Evolutionary conservation across 2,113 vertebrate genomes (phyloP), one percentile per base, ranked within the genome.

Genomic region (Leptobrachium leishanense): DNA sequence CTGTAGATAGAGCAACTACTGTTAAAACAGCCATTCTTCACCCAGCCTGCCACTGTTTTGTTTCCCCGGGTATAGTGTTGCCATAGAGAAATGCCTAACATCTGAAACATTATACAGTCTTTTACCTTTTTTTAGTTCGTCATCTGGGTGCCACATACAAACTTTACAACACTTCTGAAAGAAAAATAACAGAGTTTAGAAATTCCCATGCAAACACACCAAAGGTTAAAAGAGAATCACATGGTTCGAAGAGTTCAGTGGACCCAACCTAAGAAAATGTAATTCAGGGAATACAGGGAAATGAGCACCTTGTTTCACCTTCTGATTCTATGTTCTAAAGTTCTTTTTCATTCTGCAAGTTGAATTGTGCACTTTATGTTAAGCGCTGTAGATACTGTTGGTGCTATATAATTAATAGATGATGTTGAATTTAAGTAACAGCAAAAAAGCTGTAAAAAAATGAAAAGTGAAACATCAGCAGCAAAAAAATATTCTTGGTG

Each of bases 1-100:
- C 91, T 91, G 46, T 76, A 86, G 85, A 89, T 89, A 85, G 89
- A 92, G 85, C 86, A 85, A 92, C 86, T 89, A 92, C 88, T 91
- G 90, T 91, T 89, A 88, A 77, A 88, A 86, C 84, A 84, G 87
- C 87, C 81, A 88, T 89, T 92, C 88, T 87, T 93, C 86, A 82
- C 84, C 88, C 87, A 89, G 89, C 86, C 90, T 89, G 84, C 87
- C 88, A 86, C 83, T 88, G 86, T 89, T 83, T 89, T 87, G 87
- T 88, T 90, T 88, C 86, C 86, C 86, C 84, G 81, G 74, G 78
- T 1, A 1, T 85, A 86, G 86, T 77, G 85, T 43, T 83, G 84
- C 82, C 82, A 85, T 81, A 82, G 80, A 88, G 89, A 88, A 90
- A 85, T 81, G 83, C 83, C 83, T 85, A 83, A 84, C 43, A 39